Conservation (phyloP, 1,140 invertebrate species). For the Augochlora pura region DNA sequence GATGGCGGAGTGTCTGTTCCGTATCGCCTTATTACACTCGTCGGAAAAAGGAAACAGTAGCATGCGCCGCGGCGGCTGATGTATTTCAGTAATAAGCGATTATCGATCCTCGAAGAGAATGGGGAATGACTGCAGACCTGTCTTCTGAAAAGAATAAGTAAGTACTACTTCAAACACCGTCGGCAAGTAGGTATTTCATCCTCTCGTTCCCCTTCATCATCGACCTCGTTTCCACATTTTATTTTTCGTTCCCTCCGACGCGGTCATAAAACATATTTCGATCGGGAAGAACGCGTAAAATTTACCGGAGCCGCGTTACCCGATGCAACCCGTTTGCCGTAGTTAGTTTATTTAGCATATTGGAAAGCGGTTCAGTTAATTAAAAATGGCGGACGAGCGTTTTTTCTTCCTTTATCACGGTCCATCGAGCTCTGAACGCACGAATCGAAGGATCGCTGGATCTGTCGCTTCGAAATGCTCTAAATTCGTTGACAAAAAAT, state of each 20-base stretch:
- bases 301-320: background rate
- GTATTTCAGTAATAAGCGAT: constrained; percentile 11
- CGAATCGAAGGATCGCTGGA: no score
- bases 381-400: no score
- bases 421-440: no score
- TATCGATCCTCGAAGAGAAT: constrained; percentile 26
- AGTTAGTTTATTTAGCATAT: no score
- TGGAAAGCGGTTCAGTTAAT: no score
- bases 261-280: constrained; percentile 4
- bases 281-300: constrained; percentile 9
- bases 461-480: no score
- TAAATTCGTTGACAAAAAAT: no score
- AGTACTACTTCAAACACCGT: constrained; percentile 35
- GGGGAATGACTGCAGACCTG: background rate
- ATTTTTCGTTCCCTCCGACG: constrained; percentile 10
- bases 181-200: constrained; percentile 40
- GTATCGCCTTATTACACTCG: background rate
- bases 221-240: constrained; percentile 30
- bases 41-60: background rate
- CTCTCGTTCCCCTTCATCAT: constrained; percentile 30
- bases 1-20: no score
- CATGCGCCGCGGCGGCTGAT: background rate
- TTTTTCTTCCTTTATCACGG: no score
- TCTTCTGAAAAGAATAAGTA: constrained; percentile 37
- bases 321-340: no score